Evolutionary conservation across 2,888 invertebrate species (phyloP).

Genomic region (Liposcelis brunnea): DNA sequence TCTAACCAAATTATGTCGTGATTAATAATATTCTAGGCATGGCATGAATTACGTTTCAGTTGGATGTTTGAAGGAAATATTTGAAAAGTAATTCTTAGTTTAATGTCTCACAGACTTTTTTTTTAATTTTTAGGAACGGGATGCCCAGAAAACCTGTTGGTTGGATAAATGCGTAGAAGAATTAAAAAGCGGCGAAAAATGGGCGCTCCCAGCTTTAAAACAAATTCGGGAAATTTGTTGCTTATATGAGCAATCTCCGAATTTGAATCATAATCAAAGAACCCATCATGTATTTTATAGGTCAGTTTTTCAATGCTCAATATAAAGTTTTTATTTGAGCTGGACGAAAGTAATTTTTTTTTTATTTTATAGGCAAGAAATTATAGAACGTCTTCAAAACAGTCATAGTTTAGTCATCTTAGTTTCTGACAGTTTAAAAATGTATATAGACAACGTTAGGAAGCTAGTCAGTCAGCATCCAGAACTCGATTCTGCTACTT

Average conservation of each 20-base stretch:
- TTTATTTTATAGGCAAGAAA: conserved; percentile 39
- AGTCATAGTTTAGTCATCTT: conserved; percentile 86
- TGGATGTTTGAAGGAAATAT: too few species aligned
- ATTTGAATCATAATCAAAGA: conserved; percentile 37
- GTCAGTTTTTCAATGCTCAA: conserved; percentile 18
- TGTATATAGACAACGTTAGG: conserved; percentile 78
- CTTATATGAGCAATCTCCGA: conserved; percentile 74
- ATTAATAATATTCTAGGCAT: too few species aligned
- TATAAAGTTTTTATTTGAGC: not conserved
- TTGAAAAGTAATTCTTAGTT: too few species aligned
- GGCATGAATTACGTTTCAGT: too few species aligned
- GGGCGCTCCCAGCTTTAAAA: conserved; percentile 89
- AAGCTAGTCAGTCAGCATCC: conserved; percentile 47
- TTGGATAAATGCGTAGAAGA: conserved; percentile 93
- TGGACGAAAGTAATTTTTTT: conserved; percentile 6
- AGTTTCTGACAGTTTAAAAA: conserved; percentile 79
- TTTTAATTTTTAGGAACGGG: conserved; percentile 45
- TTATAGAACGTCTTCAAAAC: conserved; percentile 78
- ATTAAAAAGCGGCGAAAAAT: conserved; percentile 66
- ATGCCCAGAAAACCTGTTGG: conserved; percentile 91
- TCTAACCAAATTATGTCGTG: not conserved
- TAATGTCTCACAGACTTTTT: too few species aligned
- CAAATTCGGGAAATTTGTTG: conserved; percentile 92
- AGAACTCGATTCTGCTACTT: conserved; percentile 58
- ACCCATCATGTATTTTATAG: conserved; percentile 39